Conservation (phyloP, 2,797 vertebrate species). For the Florisuga fusca region DNA sequence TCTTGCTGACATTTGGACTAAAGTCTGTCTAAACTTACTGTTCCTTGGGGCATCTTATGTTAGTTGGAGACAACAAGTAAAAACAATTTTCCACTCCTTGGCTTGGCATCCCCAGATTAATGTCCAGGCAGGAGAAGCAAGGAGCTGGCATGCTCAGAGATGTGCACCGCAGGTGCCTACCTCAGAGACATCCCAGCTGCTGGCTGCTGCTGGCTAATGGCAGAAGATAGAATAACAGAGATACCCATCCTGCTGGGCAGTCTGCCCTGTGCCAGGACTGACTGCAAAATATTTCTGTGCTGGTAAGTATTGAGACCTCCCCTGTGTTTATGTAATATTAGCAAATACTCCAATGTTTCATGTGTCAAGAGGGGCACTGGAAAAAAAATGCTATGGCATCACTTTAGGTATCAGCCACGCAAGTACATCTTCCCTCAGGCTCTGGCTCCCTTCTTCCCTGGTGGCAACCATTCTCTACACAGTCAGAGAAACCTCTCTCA, state of each 20-base stretch:
- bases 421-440: background rate
- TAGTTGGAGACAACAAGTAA: background rate
- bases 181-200: background rate
- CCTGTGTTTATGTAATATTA: background rate
- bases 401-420: background rate
- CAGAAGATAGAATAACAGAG: background rate
- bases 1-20: background rate
- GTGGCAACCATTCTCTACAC: background rate
- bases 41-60: background rate
- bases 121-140: background rate
- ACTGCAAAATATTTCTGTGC: background rate
- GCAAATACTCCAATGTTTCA: background rate
- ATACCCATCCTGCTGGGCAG: background rate
- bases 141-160: background rate
- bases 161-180: background rate
- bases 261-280: background rate
- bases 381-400: background rate
- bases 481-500: background rate
- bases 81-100: background rate
- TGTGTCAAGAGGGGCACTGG: background rate
- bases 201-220: background rate
- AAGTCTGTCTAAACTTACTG: background rate
- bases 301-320: background rate
- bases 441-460: background rate
- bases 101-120: background rate